These are phyloP conservation scores for Leptoteleia sp. DNA, from an alignment of 1,140 invertebrate genomes.

Conservation along the genomic window DNA sequence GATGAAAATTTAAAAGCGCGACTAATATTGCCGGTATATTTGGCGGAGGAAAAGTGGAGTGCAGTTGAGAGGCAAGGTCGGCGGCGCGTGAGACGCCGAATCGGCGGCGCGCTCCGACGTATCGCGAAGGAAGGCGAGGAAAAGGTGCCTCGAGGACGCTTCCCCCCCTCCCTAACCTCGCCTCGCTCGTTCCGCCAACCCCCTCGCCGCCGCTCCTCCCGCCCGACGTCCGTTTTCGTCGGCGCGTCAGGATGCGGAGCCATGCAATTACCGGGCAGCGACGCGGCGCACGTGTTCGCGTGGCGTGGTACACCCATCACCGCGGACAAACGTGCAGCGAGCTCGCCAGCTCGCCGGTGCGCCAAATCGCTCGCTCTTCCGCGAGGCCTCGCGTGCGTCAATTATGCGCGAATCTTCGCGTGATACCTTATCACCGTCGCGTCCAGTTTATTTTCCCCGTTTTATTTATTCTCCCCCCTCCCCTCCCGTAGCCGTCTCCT, in stretches of 20 bases:
- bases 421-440: conserved; percentile 14
- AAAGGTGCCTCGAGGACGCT: conserved; percentile 51
- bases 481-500: too few species aligned
- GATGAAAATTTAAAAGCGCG: too few species aligned
- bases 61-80: too few species aligned
- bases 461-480: too few species aligned
- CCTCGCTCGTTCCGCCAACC: too few species aligned
- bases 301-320: conserved; percentile 38
- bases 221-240: conserved; percentile 38
- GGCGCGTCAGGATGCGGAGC: conserved; percentile 43
- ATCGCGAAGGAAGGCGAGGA: conserved; percentile 20
- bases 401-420: conserved; percentile 31
- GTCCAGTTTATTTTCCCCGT: neutral
- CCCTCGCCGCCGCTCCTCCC: too few species aligned
- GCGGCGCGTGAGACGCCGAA: neutral
- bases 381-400: conserved; percentile 36
- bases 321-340: neutral
- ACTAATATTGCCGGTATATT: too few species aligned
- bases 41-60: too few species aligned
- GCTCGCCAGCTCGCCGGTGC: too few species aligned
- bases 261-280: conserved; percentile 61
- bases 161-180: too few species aligned
- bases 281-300: conserved; percentile 52
- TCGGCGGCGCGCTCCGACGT: conserved; percentile 2
- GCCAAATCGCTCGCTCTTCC: conserved; percentile 4